Base-by-base conservation (phyloP, 2,113 vertebrate genomes). In the Melanerpes aurifrons region DNA sequence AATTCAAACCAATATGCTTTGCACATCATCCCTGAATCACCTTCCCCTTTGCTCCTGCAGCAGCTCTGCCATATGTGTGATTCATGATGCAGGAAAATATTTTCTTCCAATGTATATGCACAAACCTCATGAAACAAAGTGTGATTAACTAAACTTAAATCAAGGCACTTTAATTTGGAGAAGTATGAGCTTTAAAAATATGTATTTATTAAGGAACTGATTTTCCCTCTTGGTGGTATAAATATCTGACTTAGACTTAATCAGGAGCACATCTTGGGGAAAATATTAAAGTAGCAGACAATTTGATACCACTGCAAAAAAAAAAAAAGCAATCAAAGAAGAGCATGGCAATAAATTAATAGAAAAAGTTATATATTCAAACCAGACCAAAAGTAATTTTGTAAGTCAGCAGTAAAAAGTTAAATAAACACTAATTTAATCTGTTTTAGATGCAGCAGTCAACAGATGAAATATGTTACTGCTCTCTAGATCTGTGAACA, bases 241-340 rank as follows among this genome's bases (percentile, higher is more conserved):
- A 96, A 95, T 91, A 96, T 70, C 89, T 17, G 15, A 78, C 77
- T 64, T 1, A 72, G 68, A 94, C 88, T 32, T 96, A 96, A 97
- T 95, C 95, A 96, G 79, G 80, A 91, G 8, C 53, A 40, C 82
- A 79, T 94, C 94, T 90, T 76, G 86, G 67, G 96, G 67, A 80
- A 96, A 85, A 92, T 93, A 97, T 95, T 96, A 95, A 95, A 97
- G 85, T 64, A 93, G 87, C 81, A 93, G 50, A 90, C 73, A 88
- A 86, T 93, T 87, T 96, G 91, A 90, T 67, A 90, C 21, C 74
- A 57, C n/a, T 37, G 94, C 64, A 96, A 93, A 96, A 57, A 95
- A 96, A 57, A 95, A 40, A 40, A 95, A 94, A 95, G 96, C 90
- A 97, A 97, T 97, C 93, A 98, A 85, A 97, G 83, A 67, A 91